Base-by-base conservation (phyloP, 2,888 invertebrate species). In the Caenorhabditis sp. region DNA sequence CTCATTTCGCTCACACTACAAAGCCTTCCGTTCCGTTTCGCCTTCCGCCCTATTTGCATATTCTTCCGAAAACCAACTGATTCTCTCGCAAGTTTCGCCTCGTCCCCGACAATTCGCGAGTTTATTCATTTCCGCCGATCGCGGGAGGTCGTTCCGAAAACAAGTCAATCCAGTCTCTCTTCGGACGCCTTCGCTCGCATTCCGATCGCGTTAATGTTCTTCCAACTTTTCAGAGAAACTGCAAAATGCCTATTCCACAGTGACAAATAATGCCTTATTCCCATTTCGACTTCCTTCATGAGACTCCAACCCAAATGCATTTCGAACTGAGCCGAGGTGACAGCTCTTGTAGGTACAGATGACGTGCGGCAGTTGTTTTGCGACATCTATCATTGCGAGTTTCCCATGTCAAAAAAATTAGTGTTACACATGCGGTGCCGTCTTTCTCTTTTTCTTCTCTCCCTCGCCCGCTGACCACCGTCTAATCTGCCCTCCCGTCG, bases 321-420 rank as follows among this genome's bases (percentile, higher is more conserved):
- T 30, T 30, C 30, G 9, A 30, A 30, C 9, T 30, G 30, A 30
- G 9, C 5, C 30, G 30, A 9, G 9, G 4, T 35, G 35, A 35
- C 35, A 35, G 35, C 35, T 35, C 35, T 35, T 35, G 35, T 35
- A 35, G 35, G 35, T 2, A 13, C 58, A 35, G 24, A 46, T 46
- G 39, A 48, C 43, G 37, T 46, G 56, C 35, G 35, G 50, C 66
- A 68, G 66, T 68, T 68, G 66, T 68, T 68, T 68, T 68, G 66
- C 48, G 41, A 68, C 56, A 68, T 68, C 22, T 30, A 68, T 68
- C 66, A 68, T 58, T 30, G 45, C 46, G 55, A 63, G 43, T 45
- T 48, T 50, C 56, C 48, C 30, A 58, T 68, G 66, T 68, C 58
- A 58, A 32, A 68, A 68, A 68, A 68, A 68, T 58, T 68, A 58